phyloP scores from a whole-genome alignment of 2,113 vertebrate species.

The Dasyurus viverrinus region DNA sequence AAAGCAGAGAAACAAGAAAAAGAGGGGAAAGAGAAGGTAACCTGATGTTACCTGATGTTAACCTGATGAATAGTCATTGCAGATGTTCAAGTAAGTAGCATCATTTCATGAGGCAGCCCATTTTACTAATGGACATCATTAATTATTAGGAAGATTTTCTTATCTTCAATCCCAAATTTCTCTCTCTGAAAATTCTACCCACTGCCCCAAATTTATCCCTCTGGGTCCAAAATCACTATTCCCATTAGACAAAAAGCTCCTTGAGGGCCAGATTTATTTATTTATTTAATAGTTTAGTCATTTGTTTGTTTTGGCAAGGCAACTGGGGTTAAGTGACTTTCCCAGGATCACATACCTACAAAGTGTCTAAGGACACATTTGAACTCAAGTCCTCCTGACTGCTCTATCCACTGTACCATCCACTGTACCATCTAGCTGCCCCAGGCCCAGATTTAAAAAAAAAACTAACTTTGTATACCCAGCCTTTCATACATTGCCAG shows the following conservation, averaged over 20 bases:
- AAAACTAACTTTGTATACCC: neutral
- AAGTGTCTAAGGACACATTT: too few relatives aligned
- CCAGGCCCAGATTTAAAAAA: too few relatives aligned
- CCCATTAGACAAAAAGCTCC: neutral
- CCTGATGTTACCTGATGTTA: too few relatives aligned
- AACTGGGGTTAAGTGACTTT: too few relatives aligned
- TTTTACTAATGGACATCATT: neutral
- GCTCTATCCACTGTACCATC: too few relatives aligned
- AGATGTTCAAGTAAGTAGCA: neutral
- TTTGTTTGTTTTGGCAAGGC: too few relatives aligned
- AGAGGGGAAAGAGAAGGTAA: neutral
- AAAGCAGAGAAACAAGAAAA: neutral
- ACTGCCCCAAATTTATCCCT: neutral
- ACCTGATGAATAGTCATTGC: neutral
- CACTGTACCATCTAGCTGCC: too few relatives aligned
- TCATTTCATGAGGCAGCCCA: neutral
- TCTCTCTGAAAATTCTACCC: neutral
- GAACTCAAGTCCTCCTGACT: too few relatives aligned
- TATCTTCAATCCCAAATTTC: neutral
- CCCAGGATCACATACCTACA: too few relatives aligned
- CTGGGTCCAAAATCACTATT: neutral
- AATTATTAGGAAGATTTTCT: neutral
- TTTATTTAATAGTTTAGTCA: too few relatives aligned
- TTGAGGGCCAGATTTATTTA: neutral
- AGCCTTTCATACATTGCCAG: neutral